These are phyloP conservation scores for Orius laevigatus DNA, from an alignment of 1,140 invertebrate genomes.

Conservation along the genomic window DNA sequence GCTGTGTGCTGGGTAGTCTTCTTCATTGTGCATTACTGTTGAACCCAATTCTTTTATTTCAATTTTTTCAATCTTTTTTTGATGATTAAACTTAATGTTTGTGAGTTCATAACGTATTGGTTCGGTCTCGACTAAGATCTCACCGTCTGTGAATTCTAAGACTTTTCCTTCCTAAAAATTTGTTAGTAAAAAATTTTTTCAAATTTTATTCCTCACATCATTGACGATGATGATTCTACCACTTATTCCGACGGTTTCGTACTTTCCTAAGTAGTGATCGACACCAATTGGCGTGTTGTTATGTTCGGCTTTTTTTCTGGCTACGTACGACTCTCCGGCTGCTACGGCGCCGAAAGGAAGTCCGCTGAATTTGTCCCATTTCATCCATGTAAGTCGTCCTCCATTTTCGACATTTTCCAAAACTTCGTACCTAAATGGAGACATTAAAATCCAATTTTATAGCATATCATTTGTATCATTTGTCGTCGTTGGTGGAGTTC, in stretches of 20 bases:
- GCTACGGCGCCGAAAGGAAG: slow-evolving; percentile 47
- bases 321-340: slow-evolving; percentile 32
- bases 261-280: slow-evolving; percentile 47
- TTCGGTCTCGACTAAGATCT: slow-evolving; percentile 61
- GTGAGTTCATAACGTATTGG: slow-evolving; percentile 55
- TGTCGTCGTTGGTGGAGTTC: no score
- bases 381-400: slow-evolving; percentile 51
- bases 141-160: slow-evolving; percentile 39
- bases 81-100: slow-evolving; percentile 40
- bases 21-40: slow-evolving; percentile 42
- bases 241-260: slow-evolving; percentile 38
- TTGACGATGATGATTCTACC: slow-evolving; percentile 49
- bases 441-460: not conserved
- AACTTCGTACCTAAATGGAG: slow-evolving; percentile 39
- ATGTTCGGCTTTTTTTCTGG: slow-evolving; percentile 12
- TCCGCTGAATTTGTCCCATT: slow-evolving; percentile 46
- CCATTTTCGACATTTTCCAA: slow-evolving; percentile 58
- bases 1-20: slow-evolving; percentile 31
- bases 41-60: slow-evolving; percentile 37
- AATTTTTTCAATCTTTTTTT: slow-evolving; percentile 35
- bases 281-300: slow-evolving; percentile 22
- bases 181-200: not conserved
- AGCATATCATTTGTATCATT: not conserved
- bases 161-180: slow-evolving; percentile 32
- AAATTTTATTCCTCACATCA: slow-evolving; percentile 25